phyloP scores from a whole-genome alignment of 2,797 vertebrate genomes.

The Gymnothorax reevesii region DNA sequence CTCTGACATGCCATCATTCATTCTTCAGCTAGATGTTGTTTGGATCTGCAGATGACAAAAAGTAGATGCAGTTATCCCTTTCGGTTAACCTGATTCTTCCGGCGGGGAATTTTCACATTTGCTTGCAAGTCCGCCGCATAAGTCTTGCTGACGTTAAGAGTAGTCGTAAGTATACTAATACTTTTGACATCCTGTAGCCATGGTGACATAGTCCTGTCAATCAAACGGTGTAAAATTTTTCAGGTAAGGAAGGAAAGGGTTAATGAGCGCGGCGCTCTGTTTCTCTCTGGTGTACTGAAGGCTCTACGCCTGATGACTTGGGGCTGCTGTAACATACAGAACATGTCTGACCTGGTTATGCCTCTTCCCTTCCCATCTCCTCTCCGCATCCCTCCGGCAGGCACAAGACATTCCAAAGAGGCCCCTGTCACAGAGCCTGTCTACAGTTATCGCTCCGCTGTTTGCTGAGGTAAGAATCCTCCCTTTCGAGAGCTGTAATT shows the following conservation, averaged over 20 bases:
- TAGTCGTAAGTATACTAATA: no score
- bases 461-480: slow-evolving; percentile 85
- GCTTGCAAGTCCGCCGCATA: no score
- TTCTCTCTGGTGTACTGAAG: background rate
- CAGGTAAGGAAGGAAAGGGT: background rate
- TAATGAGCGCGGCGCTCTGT: background rate
- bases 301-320: background rate
- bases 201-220: no score
- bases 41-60: background rate
- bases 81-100: no score
- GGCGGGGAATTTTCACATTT: no score
- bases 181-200: no score
- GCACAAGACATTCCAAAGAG: slow-evolving; percentile 88
- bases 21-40: background rate
- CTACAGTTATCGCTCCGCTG: slow-evolving; percentile 90
- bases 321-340: background rate
- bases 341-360: background rate
- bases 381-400: slow-evolving; percentile 54
- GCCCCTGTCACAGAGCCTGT: slow-evolving; percentile 91
- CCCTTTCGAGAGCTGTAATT: background rate
- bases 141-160: no score
- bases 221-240: background rate
- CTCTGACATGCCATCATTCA: background rate
- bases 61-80: background rate
- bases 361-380: background rate